Percentiles rank a stretch among this genome's conserved stretches.
Conservation (phyloP, 2,113 vertebrate species). For the Pimephales promelas region DNA sequence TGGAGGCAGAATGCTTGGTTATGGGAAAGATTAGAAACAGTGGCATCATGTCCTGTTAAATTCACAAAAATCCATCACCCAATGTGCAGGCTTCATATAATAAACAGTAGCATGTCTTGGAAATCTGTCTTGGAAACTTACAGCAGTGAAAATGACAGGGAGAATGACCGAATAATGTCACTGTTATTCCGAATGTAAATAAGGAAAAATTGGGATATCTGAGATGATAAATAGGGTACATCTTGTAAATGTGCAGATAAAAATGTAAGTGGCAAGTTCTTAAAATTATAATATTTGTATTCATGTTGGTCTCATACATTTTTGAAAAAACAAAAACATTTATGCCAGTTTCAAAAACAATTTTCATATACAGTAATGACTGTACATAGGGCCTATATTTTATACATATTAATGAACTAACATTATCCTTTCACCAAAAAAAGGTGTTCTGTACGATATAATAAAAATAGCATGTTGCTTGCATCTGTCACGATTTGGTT, state of each 20-base stretch:
- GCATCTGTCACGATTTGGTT: too few species aligned
- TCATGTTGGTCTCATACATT: background rate
- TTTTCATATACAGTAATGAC: background rate
- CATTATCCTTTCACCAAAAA: background rate
- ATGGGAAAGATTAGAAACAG: conserved; percentile 20
- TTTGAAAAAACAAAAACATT: background rate
- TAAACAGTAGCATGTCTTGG: conserved; percentile 18
- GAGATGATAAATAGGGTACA: background rate
- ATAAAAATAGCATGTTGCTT: too few species aligned
- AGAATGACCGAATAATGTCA: background rate
- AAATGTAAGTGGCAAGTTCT: background rate
- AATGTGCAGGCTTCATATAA: conserved; percentile 13
- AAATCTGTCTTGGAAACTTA: conserved; percentile 11
- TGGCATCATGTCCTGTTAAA: conserved; percentile 16
- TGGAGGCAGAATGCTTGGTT: conserved; percentile 9
- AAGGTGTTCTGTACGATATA: too few species aligned
- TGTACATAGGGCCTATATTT: too few species aligned
- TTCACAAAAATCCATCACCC: conserved; percentile 34
- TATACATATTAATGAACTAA: background rate
- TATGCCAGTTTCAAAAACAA: background rate
- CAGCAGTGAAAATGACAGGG: background rate
- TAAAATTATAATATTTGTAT: background rate
- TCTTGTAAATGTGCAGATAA: background rate
- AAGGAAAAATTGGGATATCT: conserved; percentile 11
- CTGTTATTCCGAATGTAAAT: background rate